Evolutionary conservation across 2,888 invertebrate genomes (phyloP), one percentile per base, ranked within the genome.

Genomic region (Leucophenga montana): DNA sequence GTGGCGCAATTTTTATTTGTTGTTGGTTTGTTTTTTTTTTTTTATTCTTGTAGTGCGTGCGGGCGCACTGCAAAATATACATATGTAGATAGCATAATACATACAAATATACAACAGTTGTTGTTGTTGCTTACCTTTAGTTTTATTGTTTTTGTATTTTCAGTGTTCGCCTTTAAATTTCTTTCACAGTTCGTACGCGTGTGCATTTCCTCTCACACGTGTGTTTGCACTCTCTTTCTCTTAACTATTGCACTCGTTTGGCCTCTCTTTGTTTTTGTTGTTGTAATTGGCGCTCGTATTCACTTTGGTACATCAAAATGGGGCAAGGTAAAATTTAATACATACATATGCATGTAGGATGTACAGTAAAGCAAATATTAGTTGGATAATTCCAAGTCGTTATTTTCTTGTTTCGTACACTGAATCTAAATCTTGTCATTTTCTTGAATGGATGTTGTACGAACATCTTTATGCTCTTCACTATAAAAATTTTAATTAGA

Each of bases 341-440:
- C 16, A 20, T 54, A 54, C 3, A 20, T 56, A 27, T 20, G n/a
- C 22, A 22, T 57, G 16, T 31, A 57, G 22, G 14, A 31, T 31
- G n/a, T 56, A 70, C 68, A 48, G 62, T 64, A 27, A 71, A 67
- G 39, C 31, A 48, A 33, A 53, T 61, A 66, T 33, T 48, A 39
- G 22, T 50, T 67, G 48, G 46, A 50, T n/a, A 39, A 65, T 48
- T 16, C 54, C 31, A 61, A 70, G 71, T 20, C n/a, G 59, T 48
- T 59, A n/a, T n/a, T n/a, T n/a, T n/a, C n/a, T n/a, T n/a, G n/a
- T n/a, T n/a, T n/a, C n/a, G n/a, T n/a, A n/a, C n/a, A n/a, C n/a
- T n/a, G n/a, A n/a, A n/a, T n/a, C n/a, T n/a, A n/a, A n/a, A n/a
- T n/a, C n/a, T n/a, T n/a, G n/a, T n/a, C n/a, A n/a, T n/a, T n/a